Conservation (phyloP, 53 echinoderm and acorn worm genomes). For the Stichopus horrens region DNA sequence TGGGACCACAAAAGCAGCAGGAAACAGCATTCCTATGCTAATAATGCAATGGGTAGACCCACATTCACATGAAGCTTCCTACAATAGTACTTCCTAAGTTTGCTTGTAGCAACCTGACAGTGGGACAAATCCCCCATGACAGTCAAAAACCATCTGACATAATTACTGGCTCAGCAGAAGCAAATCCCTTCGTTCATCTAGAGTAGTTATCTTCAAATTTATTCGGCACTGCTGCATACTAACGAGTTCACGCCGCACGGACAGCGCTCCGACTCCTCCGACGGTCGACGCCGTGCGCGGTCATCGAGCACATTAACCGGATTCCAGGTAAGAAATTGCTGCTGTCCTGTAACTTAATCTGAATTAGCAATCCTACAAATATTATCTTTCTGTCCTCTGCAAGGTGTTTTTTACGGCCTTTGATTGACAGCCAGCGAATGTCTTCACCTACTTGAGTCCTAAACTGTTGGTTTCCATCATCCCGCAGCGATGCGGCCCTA, state of each 20-base stretch:
- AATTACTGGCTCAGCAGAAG: not conserved
- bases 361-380: slow-evolving; percentile 11
- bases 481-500: slow-evolving; percentile 8
- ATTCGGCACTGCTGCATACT: not conserved
- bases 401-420: not conserved
- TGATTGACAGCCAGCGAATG: slow-evolving; percentile 31
- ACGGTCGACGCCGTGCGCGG: not conserved
- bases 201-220: not conserved
- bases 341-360: not conserved
- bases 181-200: not conserved
- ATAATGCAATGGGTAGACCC: too few species aligned
- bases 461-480: slow-evolving; percentile 12
- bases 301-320: slow-evolving; percentile 27
- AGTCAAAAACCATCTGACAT: not conserved
- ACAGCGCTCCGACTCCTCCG: not conserved
- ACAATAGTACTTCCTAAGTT: too few species aligned
- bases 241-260: too few species aligned
- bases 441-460: slow-evolving; percentile 29
- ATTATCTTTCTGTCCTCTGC: slow-evolving; percentile 9
- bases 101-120: too few species aligned
- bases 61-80: too few species aligned
- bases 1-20: too few species aligned
- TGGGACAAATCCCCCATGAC: too few species aligned
- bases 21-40: too few species aligned
- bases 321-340: not conserved